Conservation (phyloP, 2,113 vertebrate genomes). For the Microcebus ravelobensis region DNA sequence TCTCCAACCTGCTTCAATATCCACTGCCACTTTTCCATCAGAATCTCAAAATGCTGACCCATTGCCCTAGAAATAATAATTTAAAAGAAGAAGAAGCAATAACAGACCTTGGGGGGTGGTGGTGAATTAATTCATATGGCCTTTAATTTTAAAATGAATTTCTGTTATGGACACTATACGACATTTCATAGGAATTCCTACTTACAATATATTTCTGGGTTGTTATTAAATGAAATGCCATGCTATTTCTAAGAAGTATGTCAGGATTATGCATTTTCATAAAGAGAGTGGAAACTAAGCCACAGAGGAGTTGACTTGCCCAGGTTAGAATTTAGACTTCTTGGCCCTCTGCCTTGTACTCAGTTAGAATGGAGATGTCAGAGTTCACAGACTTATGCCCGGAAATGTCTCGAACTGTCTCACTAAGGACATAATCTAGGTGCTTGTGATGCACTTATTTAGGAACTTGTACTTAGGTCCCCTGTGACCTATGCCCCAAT, state of each 20-base stretch:
- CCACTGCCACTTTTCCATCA: background rate
- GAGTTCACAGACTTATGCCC: background rate
- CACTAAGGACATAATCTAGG: background rate
- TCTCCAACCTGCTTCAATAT: background rate
- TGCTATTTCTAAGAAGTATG: background rate
- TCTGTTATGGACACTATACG: background rate
- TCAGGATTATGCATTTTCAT: background rate
- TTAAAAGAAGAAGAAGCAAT: background rate
- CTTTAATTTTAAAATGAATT: conserved; percentile 12
- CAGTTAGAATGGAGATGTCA: background rate
- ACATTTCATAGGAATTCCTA: background rate
- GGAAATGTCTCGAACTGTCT: background rate
- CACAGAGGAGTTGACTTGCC: background rate
- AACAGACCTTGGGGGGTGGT: background rate
- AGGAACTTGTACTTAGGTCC: background rate
- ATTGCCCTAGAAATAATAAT: background rate
- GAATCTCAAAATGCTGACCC: background rate
- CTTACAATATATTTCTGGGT: background rate
- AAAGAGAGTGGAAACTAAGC: background rate
- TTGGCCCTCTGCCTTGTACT: background rate
- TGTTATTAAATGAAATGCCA: background rate
- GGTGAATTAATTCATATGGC: background rate
- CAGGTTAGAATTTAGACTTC: background rate
- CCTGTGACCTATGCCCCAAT: no score
- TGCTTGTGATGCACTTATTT: background rate